Base-by-base conservation (phyloP, 2,113 vertebrate species). In the Macquaria australasica region DNA sequence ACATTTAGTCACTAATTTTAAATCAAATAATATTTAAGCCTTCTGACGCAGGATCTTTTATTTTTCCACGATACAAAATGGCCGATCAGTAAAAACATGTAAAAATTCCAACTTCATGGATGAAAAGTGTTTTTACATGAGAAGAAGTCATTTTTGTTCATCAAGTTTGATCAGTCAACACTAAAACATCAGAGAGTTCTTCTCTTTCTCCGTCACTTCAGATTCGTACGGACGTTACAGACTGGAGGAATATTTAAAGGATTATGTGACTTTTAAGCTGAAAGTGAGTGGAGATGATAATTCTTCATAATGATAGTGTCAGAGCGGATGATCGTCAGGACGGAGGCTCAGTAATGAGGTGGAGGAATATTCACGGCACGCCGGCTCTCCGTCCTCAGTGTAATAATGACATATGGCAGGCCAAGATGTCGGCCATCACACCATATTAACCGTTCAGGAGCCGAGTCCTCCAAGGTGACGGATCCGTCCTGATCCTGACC, bases 341-440 rank as follows among this genome's bases (percentile, higher is more conserved):
- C 0, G 6, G 28, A 16, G 39, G 70, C 41, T 66, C 28, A 0
- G 23, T 81, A 81, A 81, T 80, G 81, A 84, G 86, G 15, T 77
- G 62, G 18, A 68, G 82, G n/a, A 59, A 82, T 88, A 82, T 85
- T 53, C 81, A 56, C 12, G 43, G 53, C 73, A 53, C 41, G 59
- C 50, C 21, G n/a, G 18, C 25, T 23, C 72, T 11, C 21, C 0
- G 20, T 23, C 78, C 56, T 5, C 50, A 9, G 0, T 60, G 53
- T 18, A 20, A 58, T 64, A 50, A 88, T 43, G 64, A 72, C 87
- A 79, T 41, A 4, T 77, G 81, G 37, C 81, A 70, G 73, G 18
- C 20, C 73, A 82, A 88, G 82, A 88, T 82, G 82, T 82, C 67
- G 28, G 56, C 78, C 56, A 75, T 85, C 87, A 25, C 78, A 53